Conservation (phyloP, 2,797 vertebrate species). For the Ficedula albicollis region DNA sequence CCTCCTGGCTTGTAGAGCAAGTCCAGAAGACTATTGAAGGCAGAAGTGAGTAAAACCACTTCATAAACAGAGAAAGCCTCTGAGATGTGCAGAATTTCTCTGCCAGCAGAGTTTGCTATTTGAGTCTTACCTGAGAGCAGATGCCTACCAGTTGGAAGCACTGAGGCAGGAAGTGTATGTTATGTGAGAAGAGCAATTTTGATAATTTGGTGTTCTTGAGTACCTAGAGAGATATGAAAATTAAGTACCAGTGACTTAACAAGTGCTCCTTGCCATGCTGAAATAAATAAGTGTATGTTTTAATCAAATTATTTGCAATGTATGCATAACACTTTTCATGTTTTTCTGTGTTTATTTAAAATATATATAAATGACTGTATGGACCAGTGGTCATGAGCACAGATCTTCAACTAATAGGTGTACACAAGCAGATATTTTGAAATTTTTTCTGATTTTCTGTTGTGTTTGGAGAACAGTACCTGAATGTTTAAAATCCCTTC, state of each 20-base stretch:
- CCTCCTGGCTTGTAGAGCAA: not conserved
- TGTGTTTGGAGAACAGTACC: not conserved
- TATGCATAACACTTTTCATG: not conserved
- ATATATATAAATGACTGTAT: not conserved
- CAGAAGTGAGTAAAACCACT: not conserved
- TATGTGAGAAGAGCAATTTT: not conserved
- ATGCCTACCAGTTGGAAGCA: constrained; percentile 7
- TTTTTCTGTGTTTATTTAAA: not conserved
- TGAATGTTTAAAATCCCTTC: not conserved
- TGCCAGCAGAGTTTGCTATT: not conserved
- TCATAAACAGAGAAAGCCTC: not conserved
- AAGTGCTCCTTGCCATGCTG: not conserved
- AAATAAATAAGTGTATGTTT: not conserved
- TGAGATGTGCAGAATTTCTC: not conserved
- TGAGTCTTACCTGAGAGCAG: not conserved
- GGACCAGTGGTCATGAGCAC: not conserved
- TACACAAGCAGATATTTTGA: not conserved
- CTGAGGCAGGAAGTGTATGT: not conserved
- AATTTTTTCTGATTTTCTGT: not conserved
- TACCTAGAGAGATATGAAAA: not conserved
- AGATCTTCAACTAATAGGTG: not conserved
- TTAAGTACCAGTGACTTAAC: constrained; percentile 18
- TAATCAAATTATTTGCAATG: not conserved
- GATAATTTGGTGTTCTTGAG: not conserved
- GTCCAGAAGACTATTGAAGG: not conserved